Evolutionary conservation across 2,888 invertebrate species (phyloP), one percentile per base, ranked within the genome.

Genomic region (Ischnura elegans): DNA sequence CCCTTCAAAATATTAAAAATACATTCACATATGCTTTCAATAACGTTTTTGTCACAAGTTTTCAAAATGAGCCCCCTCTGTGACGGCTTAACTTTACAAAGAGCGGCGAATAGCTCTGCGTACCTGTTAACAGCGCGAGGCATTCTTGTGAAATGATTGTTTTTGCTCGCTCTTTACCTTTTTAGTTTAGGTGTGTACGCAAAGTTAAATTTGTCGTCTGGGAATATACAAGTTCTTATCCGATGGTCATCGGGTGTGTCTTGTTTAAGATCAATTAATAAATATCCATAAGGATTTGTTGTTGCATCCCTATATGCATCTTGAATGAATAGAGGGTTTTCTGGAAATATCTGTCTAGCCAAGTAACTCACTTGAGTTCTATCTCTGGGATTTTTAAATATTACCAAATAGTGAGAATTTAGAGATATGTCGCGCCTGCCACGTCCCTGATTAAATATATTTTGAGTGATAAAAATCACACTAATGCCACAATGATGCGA

Each of bases 261-360:
- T 36, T 94, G 94, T 76, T 94, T 94, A 36, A 94, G 93, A 90
- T 95, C 94, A 10, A 94, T 51, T 6, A 94, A 84, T 76, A 95
- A 87, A 94, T 95, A 95, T 3, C 94, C 94, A 85, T 94, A 94
- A 2, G 94, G 94, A 10, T 84, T 43, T 0, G 86, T 29, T 0
- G 94, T 94, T 0, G 94, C 94, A 76, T 94, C 94, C 87, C 94
- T 93, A 94, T 94, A 94, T 0, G 94, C 95, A n/a, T 94, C 94
- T 90, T 93, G 93, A n/a, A 93, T 46, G 46, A 94, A 94, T 47
- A 3, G 43, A 19, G 93, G n/a, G 13, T 93, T 93, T 86, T 86
- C 85, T 2, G 93, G 85, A 55, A 85, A 85, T 8, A 86, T 86
- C 36, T 93, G 93, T 42, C 93, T 66, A 51, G 47, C 42, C 55